A percentile compares a stretch with the other conserved stretches of the same genome.
phyloP scores from a whole-genome alignment of 1,140 invertebrate genomes.

The Medauroidea extradentata region DNA sequence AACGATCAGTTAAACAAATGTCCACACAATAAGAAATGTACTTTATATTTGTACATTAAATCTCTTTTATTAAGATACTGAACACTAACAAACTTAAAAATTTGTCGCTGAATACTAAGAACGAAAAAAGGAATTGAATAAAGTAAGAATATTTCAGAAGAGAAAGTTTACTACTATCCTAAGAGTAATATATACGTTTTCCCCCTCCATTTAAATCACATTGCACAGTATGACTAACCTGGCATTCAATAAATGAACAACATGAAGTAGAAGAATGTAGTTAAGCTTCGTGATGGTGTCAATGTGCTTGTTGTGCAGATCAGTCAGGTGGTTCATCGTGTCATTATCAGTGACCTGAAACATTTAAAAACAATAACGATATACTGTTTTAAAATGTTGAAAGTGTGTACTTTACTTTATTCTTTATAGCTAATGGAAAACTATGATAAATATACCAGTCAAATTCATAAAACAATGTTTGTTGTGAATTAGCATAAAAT shows the following conservation, averaged over 20 bases:
- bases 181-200: no score
- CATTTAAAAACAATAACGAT: neutral
- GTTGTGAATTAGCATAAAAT: neutral
- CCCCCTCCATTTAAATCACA: neutral
- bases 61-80: no score
- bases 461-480: neutral
- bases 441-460: neutral
- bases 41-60: no score
- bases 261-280: neutral
- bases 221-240: neutral
- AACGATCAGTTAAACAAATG: no score
- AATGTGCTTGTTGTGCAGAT: neutral
- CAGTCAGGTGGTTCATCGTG: conserved; percentile 4
- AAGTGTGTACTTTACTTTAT: neutral
- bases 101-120: no score
- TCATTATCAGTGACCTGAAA: conserved; percentile 4
- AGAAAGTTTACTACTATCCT: no score
- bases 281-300: conserved; percentile 6
- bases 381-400: neutral
- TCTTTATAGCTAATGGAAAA: neutral
- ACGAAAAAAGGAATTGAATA: no score
- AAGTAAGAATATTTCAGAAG: no score
- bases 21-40: no score
- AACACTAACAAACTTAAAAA: no score
- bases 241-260: neutral